Conservation (phyloP, 2,888 invertebrate species). For the Bibio marci region DNA sequence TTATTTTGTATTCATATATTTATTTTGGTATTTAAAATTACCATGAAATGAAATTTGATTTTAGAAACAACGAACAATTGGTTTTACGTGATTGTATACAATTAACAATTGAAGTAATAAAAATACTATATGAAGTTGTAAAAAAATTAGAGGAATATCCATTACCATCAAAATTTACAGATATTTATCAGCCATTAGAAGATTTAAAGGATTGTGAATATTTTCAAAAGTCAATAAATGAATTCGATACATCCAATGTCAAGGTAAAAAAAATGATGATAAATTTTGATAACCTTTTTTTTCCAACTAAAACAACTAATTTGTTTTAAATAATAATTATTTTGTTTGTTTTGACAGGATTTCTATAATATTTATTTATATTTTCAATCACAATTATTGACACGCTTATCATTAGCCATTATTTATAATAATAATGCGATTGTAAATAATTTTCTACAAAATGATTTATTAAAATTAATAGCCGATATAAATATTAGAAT, state of each 20-base stretch:
- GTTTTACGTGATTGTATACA: conserved; percentile 23
- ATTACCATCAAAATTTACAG: conserved; percentile 17
- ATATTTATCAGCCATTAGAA: conserved; percentile 25
- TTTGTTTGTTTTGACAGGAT: conserved; percentile 17
- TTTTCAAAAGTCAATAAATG: conserved; percentile 14
- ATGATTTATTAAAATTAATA: background rate
- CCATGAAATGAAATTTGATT: too few relatives aligned
- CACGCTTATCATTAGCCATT: conserved; percentile 23
- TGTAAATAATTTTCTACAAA: background rate
- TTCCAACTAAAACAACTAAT: background rate
- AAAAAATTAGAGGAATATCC: conserved; percentile 23
- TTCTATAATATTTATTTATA: conserved; percentile 29
- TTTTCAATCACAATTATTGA: conserved; percentile 27
- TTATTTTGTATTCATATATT: too few relatives aligned
- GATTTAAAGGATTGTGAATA: conserved; percentile 26
- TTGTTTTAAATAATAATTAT: background rate
- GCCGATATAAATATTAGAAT: too few relatives aligned
- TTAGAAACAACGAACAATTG: too few relatives aligned
- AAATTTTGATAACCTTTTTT: background rate
- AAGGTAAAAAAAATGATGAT: too few relatives aligned
- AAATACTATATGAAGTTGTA: conserved; percentile 25
- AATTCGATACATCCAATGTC: background rate
- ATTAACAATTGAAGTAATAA: conserved; percentile 24
- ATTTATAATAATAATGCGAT: background rate
- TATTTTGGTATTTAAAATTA: too few relatives aligned